Base-by-base conservation (phyloP, 2,888 invertebrate species). In the Spialia ferax region DNA sequence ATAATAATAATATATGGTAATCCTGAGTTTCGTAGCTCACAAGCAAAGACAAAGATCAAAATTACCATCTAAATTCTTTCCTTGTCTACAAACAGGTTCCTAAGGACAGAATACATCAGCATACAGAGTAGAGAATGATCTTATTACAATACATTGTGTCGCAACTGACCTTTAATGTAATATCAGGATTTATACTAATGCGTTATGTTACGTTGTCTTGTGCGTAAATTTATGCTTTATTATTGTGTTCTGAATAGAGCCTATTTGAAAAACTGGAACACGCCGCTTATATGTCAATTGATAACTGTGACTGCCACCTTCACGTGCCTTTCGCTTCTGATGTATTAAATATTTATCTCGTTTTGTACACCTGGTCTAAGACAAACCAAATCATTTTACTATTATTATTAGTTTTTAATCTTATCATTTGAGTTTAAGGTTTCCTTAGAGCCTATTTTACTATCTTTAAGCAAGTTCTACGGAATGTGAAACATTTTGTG, bases 21-120 rank as follows among this genome's bases (percentile, higher is more conserved):
- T 29, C 29, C 29, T 29, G 8, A 29, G 29, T 38, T 38, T n/a
- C 38, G n/a, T n/a, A n/a, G 38, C n/a, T 7, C 11, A 32, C 18
- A 6, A 15, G 15, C 15, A 42, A 42, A 45, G 60, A 61, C 26
- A 52, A 26, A 26, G 26, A 52, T 7, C 52, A 22, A 52, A 54
- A 52, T 11, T 18, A 18, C 15, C 59, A 57, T 65, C 57, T 59
- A 63, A 63, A 63, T 68, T 68, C 68, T 70, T 68, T 67, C 20
- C 22, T 54, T 64, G 38, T 23, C 42, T 23, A 32, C 62, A 66
- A 73, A 74, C 64, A 50, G n/a, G 52, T 71, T 72, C 59, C 57
- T 70, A 71, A 73, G 73, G 72, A 74, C 71, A 63, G 70, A 63
- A 73, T 72, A 72, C 66, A 74, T 74, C 67, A 70, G 65, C 74